Evolutionary conservation across 2,113 vertebrate species (phyloP).

Genomic region (Hipposideros armiger): DNA sequence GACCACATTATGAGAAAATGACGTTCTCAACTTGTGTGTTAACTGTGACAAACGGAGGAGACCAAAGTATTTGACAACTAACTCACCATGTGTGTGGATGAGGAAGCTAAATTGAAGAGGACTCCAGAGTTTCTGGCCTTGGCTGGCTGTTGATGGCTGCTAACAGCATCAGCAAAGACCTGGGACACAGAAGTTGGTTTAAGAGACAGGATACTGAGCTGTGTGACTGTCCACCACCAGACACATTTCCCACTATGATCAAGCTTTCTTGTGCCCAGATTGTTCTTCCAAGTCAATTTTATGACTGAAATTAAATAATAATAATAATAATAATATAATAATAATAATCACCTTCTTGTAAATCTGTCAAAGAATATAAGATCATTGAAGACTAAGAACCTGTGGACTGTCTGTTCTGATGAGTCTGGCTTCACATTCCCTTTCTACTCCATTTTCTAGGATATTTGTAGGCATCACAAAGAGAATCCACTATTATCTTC

Average conservation of each 20-base stretch:
- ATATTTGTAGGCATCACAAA: background rate
- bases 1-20: background rate
- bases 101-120: background rate
- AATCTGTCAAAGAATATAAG: background rate
- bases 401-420: background rate
- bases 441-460: background rate
- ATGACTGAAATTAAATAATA: background rate
- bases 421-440: background rate
- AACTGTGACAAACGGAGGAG: background rate
- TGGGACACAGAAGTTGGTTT: background rate
- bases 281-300: background rate
- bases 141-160: background rate
- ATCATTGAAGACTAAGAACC: background rate
- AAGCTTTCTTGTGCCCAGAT: background rate
- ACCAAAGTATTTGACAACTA: background rate
- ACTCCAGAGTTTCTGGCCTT: background rate
- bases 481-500: conserved; percentile 45
- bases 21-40: background rate
- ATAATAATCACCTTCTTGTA: background rate
- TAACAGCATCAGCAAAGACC: background rate
- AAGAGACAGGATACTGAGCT: background rate
- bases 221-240: background rate
- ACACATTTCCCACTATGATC: background rate
- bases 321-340: background rate
- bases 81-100: background rate